Base-by-base conservation (phyloP, 1,140 invertebrate species). In the Metopolophium dirhodum region DNA sequence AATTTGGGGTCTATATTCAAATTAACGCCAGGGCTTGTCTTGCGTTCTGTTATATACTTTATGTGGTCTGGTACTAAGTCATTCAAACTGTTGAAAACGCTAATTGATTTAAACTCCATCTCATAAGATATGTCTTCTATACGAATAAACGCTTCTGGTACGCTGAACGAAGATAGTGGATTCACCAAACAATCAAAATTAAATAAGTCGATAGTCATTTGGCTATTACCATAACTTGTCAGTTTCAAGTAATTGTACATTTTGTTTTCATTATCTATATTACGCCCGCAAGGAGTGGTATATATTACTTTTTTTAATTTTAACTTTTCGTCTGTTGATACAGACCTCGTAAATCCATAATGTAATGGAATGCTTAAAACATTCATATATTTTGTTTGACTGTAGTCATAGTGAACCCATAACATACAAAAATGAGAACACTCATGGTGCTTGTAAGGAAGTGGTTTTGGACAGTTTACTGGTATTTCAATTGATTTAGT, bases 1-100 rank as follows among this genome's bases (percentile, higher is more conserved):
- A 99, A 99, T 49, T 98, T 97, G 1, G 97, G 96, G 95, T 99
- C 97, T 8, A 97, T 95, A 95, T 99, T 98, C 20, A 99, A 95
- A 93, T 97, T 96, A 0, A 99, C 98, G 9, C 97, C 98, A 94
- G 97, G 96, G 7, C 97, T 97, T 14, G 98, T 98, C 94, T 97
- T 97, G 14, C 98, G 96, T 94, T 97, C 96, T 3, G 97, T 98
- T 93, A 97, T 98, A 95, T 99, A 99, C 87, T 97, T 97, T 85
- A 98, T 97, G 94, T 97, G 97, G 94, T 98, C 97, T 18, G 98
- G 98, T 94, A 97, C 95, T 3, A 97, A 96, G 91, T 97, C 96
- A 95, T 99, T 98, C 91, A 99, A 96, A 94, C 97, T 97, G 95
- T 99, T 99, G 0, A 99, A 98, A 94, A 98, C 98, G 0, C 97